Evolutionary conservation across 2,888 invertebrate genomes (phyloP), one percentile per base, ranked within the genome.

Genomic region (Cecidostiba fungosa): DNA sequence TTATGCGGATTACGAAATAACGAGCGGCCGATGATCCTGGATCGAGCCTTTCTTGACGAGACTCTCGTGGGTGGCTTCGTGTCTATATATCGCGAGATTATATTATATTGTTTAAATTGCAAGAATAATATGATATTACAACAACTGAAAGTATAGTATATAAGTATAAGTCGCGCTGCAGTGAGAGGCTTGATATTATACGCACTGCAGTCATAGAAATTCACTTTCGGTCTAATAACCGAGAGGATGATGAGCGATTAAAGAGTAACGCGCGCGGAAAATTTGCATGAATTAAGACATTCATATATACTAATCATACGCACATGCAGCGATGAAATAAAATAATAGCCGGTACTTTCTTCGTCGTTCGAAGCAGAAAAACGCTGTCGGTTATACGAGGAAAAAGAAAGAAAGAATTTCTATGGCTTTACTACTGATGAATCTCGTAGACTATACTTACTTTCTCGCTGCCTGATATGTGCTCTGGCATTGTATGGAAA

Each of bases 401-500:
- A 50, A 19, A 5, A 50, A 16, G 4, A 23, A 76, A 76, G 47
- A 78, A 79, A 84, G 26, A 80, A 81, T 85, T 85, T 85, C 85
- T 84, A 77, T 43, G 50, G 69, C 47, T 36, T 50, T 72, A 6
- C 70, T 62, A 77, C 77, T 8, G 47, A 59, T 50, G 70, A 62
- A 77, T 85, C 77, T 85, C 26, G 72, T 32, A 29, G 43, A 39
- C n/a, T 43, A 66, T 29, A 70, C 6, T 50, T n/a, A 85, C 76
- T 85, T 85, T 85, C 77, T 23, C 76, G 43, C 16, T 19, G 70
- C 23, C 16, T 19, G 54, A 29, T 43, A 14, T 23, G 50, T 19
- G 16, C 47, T 70, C 36, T 62, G n/a, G 32, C n/a, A 77, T 74
- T 77, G 80, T 50, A 73, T 50, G 50, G 59, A 77, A 82, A 77